Base-by-base conservation (phyloP, 2,888 invertebrate genomes). In the Lagria hirta region DNA sequence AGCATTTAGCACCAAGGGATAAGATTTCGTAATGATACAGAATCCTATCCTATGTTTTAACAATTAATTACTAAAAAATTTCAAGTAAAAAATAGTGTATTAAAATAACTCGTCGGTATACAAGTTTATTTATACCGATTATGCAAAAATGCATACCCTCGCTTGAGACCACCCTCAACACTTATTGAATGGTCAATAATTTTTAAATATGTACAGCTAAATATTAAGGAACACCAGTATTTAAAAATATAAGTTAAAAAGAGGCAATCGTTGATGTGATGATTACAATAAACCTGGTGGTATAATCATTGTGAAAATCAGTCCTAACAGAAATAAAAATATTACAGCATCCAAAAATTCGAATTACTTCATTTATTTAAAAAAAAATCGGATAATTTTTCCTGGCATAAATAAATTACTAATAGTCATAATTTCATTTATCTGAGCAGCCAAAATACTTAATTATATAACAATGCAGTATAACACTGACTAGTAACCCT, bases 401-500 rank as follows among this genome's bases (percentile, higher is more conserved):
- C 34, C 21, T 11, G 20, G 26, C 23, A 12, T 41, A 40, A 38
- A 23, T 28, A 13, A 12, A 12, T 28, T 32, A n/a, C n/a, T n/a
- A n/a, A n/a, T n/a, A n/a, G n/a, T n/a, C n/a, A n/a, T n/a, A n/a
- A n/a, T n/a, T n/a, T n/a, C n/a, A n/a, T n/a, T n/a, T n/a, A 37
- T 48, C 51, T 57, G 55, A 61, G 58, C 60, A 61, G 61, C 59
- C 60, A 58, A n/a, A 44, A 49, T 54, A 51, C 29, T n/a, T n/a
- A 54, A 49, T 57, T 28, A 34, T 41, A 35, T 55, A 61, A 61
- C 57, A 60, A 60, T 61, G 57, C 59, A 64, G 60, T 56, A 46
- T 61, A 61, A 65, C 63, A 67, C 65, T 67, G 68, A 70, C 70
- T 69, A 69, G 69, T 66, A 68, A 69, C 66, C 62, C 58, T 65